Evolutionary conservation across 2,113 vertebrate species (phyloP).

Genomic region (Oreochromis spilurus): DNA sequence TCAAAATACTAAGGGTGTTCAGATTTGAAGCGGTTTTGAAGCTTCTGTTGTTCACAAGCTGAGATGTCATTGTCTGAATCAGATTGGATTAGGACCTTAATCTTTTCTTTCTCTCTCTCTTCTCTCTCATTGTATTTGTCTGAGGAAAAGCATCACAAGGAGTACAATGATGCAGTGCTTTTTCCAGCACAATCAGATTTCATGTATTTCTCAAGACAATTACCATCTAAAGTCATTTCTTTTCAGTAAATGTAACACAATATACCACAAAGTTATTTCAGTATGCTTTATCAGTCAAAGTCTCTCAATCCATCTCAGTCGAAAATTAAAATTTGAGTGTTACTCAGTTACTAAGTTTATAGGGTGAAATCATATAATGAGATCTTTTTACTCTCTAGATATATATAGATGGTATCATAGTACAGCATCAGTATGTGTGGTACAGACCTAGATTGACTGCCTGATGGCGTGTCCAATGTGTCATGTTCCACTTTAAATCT

Average conservation of each 20-base stretch:
- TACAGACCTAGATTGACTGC: not conserved
- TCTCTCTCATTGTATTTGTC: slow-evolving; percentile 21
- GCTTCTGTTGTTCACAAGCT: slow-evolving; percentile 5
- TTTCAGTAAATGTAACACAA: slow-evolving; percentile 2
- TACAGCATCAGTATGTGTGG: not conserved
- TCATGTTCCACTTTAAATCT: not conserved
- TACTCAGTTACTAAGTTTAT: slow-evolving; percentile 7
- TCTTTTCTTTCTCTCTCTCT: slow-evolving; percentile 3
- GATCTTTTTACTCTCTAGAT: slow-evolving; percentile 18
- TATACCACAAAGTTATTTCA: slow-evolving; percentile 16
- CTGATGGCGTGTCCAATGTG: not conserved
- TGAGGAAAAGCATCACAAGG: not conserved
- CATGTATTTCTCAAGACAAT: slow-evolving; percentile 29
- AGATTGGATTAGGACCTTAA: slow-evolving; percentile 59
- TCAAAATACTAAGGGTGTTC: not conserved
- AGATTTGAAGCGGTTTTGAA: slow-evolving; percentile 23
- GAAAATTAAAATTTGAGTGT: slow-evolving; percentile 22
- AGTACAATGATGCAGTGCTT: not conserved
- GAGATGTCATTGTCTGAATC: slow-evolving; percentile 45
- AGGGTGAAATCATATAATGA: slow-evolving; percentile 52
- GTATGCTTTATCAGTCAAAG: slow-evolving; percentile 18
- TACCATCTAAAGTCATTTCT: not conserved
- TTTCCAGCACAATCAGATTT: slow-evolving; percentile 1
- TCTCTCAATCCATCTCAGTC: slow-evolving; percentile 16
- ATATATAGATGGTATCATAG: slow-evolving; percentile 10